Conservation (phyloP, 2,797 vertebrate species). For the Danio albolineatus region DNA sequence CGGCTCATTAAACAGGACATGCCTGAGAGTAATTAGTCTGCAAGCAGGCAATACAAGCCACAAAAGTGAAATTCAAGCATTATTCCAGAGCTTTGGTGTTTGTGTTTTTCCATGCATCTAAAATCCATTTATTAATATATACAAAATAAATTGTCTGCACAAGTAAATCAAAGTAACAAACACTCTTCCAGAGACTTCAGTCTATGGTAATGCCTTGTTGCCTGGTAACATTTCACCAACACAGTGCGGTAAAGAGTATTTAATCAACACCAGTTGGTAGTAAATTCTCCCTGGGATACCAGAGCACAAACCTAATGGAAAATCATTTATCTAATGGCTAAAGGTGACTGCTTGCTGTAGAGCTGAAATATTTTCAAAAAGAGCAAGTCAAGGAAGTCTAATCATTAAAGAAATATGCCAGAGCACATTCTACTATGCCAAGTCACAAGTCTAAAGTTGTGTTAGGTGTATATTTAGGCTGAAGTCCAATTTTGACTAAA, state of each 20-base stretch:
- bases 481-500: constrained; percentile 41
- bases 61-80: neutral
- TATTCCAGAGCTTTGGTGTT: neutral
- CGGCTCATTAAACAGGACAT: constrained; percentile 54
- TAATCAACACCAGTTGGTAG: constrained; percentile 48
- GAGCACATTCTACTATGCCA: constrained; percentile 16
- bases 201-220: constrained; percentile 65
- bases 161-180: constrained; percentile 36
- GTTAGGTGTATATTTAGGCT: constrained; percentile 38
- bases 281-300: constrained; percentile 58
- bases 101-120: neutral
- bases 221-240: constrained; percentile 68
- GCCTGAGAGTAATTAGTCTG: constrained; percentile 48
- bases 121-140: neutral
- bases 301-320: constrained; percentile 49
- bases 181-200: constrained; percentile 19
- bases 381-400: constrained; percentile 1
- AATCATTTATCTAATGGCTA: constrained; percentile 31
- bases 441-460: constrained; percentile 32
- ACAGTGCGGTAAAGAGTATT: constrained; percentile 48
- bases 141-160: neutral
- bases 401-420: constrained; percentile 33
- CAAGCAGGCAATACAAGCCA: neutral
- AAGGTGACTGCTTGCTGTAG: neutral
- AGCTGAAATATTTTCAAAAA: constrained; percentile 5